Evolutionary conservation across 2,113 vertebrate species (phyloP), one percentile per base, ranked within the genome.

Genomic region (Solenodon paradoxus): DNA sequence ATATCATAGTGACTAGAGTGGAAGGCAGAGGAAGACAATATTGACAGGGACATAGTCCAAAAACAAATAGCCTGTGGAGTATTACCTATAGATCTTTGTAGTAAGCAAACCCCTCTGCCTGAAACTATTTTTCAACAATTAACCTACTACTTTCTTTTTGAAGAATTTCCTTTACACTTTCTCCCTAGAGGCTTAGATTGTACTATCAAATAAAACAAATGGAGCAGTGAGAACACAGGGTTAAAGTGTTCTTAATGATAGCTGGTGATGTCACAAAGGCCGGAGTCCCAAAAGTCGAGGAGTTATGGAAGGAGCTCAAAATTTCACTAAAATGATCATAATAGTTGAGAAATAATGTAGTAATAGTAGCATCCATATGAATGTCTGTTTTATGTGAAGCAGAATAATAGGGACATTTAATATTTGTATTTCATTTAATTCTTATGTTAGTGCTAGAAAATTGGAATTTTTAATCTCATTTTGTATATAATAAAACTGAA

Each of bases 251-350:
- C n/a, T n/a, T n/a, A n/a, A n/a, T n/a, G n/a, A n/a, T n/a, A n/a
- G n/a, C 19, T 66, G 22, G 24, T 55, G 35, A 9, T 16, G 20
- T 51, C n/a, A 42, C 1, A 28, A 22, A 49, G 3, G 13, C 51
- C 19, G 24, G 45, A 22, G 16, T 38, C 11, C 26, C 19, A 72
- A 5, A 53, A 7, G 12, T 19, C 28, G 11, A 68, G 42, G 63
- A 9, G 2, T 45, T 19, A 16, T 4, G 26, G 9, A 59, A 35
- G 16, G 7, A 51, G 20, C 32, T 8, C 0, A 3, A 30, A 5
- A 87, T 61, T 59, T 94, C 24, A 61, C 22, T 16, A 26, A 26
- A 42, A 64, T 0, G 8, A 47, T 45, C 7, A 16, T n/a, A 49
- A 69, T 75, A 19, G 26, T 42, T n/a, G 64, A 19, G 30, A 66